Percentiles rank a stretch among this genome's conserved stretches.
These are phyloP conservation scores for Pseudomyrmex pallidus DNA, from an alignment of 1,140 invertebrate genomes.

Conservation along the genomic window DNA sequence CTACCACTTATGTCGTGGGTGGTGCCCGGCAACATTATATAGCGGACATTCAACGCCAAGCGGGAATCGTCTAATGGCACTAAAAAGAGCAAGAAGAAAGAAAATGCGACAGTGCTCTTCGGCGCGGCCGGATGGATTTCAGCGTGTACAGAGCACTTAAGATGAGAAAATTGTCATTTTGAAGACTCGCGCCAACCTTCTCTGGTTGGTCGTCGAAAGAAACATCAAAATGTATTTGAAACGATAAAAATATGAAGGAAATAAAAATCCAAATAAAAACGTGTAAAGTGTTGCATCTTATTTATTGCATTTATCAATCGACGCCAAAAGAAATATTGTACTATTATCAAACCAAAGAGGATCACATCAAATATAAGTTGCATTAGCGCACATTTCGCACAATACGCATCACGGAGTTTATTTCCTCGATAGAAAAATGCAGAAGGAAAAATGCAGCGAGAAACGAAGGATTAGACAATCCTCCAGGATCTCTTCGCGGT, in stretches of 20 bases:
- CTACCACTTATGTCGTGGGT: constrained; percentile 52
- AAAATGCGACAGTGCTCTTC: not conserved
- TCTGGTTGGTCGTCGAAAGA: constrained; percentile 11
- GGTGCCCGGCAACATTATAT: constrained; percentile 66
- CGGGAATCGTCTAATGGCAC: constrained; percentile 67
- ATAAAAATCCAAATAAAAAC: not conserved
- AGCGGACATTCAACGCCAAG: constrained; percentile 54
- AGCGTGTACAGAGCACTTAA: constrained; percentile 61
- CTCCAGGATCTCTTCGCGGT: constrained; percentile 38
- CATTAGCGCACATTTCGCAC: constrained; percentile 5
- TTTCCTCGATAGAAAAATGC: constrained; percentile 5
- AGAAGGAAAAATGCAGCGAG: not conserved
- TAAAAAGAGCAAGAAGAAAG: not conserved
- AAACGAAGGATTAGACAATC: constrained; percentile 32
- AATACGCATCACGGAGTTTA: not conserved
- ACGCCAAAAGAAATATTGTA: too few species aligned
- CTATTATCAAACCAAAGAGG: not conserved
- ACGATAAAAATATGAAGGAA: not conserved
- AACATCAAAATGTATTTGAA: constrained; percentile 32
- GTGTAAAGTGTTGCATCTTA: too few species aligned
- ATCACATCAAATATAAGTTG: not conserved
- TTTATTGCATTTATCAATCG: too few species aligned
- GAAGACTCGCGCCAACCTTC: constrained; percentile 38
- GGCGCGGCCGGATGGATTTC: constrained; percentile 39
- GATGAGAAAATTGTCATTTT: constrained; percentile 68